A percentile compares a stretch with the other conserved stretches of the same genome.
Evolutionary conservation across 1,140 invertebrate genomes (phyloP).

Genomic region (Ceratosolen fusciceps): DNA sequence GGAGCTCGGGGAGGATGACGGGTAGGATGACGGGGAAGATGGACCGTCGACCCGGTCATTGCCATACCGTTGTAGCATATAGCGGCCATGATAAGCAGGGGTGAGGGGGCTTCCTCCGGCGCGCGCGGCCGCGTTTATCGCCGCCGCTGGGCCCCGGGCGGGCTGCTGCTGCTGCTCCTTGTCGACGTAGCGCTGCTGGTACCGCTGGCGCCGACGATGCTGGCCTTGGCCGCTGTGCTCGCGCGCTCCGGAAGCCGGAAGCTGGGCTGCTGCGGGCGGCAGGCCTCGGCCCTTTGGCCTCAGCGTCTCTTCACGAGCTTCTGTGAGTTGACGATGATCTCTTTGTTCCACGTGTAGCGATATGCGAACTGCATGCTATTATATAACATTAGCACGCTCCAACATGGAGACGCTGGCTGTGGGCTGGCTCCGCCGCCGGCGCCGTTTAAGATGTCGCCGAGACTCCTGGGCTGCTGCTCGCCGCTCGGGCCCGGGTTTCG

Average conservation of each 20-base stretch:
- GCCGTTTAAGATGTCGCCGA: neutral
- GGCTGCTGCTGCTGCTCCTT: neutral
- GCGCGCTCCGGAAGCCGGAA: neutral
- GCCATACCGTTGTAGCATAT: slow-evolving; percentile 63
- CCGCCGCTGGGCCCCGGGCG: neutral
- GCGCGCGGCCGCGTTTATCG: too few relatives aligned
- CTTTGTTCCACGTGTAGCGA: slow-evolving; percentile 89
- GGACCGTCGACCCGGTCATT: too few relatives aligned
- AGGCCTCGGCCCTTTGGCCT: slow-evolving; percentile 46
- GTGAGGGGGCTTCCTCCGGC: neutral
- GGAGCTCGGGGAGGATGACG: too few relatives aligned
- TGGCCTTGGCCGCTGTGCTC: neutral
- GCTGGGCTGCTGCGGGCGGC: neutral
- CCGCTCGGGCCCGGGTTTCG: neutral
- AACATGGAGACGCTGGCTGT: slow-evolving; percentile 65
- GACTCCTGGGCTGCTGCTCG: too few relatives aligned
- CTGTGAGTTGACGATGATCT: slow-evolving; percentile 90
- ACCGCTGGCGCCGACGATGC: too few relatives aligned
- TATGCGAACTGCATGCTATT: slow-evolving; percentile 81
- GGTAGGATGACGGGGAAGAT: too few relatives aligned
- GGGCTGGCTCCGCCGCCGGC: neutral
- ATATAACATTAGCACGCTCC: slow-evolving; percentile 71
- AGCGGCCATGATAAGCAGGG: slow-evolving; percentile 61
- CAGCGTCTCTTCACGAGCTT: slow-evolving; percentile 90
- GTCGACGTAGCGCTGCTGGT: neutral